Evolutionary conservation across 2,888 invertebrate genomes (phyloP), one percentile per base, ranked within the genome.

Genomic region (Encarsia formosa): DNA sequence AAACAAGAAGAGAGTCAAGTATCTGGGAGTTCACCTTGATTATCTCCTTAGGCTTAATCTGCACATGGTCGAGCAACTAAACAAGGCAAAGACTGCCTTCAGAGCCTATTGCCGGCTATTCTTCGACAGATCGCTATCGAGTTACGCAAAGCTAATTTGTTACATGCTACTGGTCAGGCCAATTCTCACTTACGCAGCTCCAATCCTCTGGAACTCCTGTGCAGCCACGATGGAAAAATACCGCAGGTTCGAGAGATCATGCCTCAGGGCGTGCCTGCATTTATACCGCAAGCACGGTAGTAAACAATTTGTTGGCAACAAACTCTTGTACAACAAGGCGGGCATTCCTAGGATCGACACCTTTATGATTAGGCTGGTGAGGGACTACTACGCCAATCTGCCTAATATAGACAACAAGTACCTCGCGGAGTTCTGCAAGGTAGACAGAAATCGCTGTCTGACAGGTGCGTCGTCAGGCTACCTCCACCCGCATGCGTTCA

Each of bases 141-240:
- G 18, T 1, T 43, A 35, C 19, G 37, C 49, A 4, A 49, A 49
- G 16, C 6, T 49, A 2, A 49, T 49, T 15, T 43, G 42, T 24
- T 49, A 43, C 24, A 23, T 23, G 3, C 13, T 49, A 6, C n/a
- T 49, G 2, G 31, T 49, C 2, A 8, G 49, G 2, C 24, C 49
- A 4, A 18, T 49, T 2, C 16, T 49, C 2, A 34, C 49, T 11
- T 49, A 49, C 19, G 42, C 43, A 1, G 15, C 35, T 2, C 43
- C 49, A 6, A 34, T 43, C 2, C 43, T 34, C 43, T 50, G 50
- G 45, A 50, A 50, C 23, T 18, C 16, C 1, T 20, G 44, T 1
- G 24, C 45, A 5, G 19, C 38, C 15, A 11, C 20, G 3, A 23
- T 38, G 24, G 50, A 50, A n/a, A 26, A 23, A 29, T 29, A 37